These are phyloP conservation scores for Cossypha niveicapilla DNA, from an alignment of 2,797 vertebrate species.

Conservation along the genomic window DNA sequence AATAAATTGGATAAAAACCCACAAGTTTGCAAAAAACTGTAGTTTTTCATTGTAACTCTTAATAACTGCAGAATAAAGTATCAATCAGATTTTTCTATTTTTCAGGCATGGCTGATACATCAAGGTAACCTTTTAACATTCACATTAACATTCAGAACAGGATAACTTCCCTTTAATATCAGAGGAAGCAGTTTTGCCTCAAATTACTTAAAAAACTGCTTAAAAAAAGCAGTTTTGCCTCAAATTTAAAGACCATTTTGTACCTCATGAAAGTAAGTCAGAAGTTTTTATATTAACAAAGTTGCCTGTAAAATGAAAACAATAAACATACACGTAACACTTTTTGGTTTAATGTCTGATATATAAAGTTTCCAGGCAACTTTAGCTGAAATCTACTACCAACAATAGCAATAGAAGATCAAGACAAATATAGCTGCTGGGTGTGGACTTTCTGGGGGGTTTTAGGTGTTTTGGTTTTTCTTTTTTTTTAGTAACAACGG, in stretches of 20 bases:
- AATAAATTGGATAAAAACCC: neutral
- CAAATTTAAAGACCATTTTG: neutral
- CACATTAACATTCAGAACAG: neutral
- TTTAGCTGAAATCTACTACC: neutral
- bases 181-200: neutral
- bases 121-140: neutral
- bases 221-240: neutral
- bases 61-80: neutral
- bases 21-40: neutral
- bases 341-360: neutral
- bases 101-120: neutral
- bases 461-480: no score
- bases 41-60: neutral
- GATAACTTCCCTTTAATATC: neutral
- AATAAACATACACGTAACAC: neutral
- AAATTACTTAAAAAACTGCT: no score
- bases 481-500: accelerated
- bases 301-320: neutral
- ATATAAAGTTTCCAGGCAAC: neutral
- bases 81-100: neutral
- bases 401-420: neutral
- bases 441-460: neutral
- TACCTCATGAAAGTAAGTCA: neutral
- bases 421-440: neutral
- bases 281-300: neutral